Percentiles rank a stretch among this genome's conserved stretches.
phyloP scores from a whole-genome alignment of 2,113 vertebrate genomes.

The Antechinus stuartii region DNA sequence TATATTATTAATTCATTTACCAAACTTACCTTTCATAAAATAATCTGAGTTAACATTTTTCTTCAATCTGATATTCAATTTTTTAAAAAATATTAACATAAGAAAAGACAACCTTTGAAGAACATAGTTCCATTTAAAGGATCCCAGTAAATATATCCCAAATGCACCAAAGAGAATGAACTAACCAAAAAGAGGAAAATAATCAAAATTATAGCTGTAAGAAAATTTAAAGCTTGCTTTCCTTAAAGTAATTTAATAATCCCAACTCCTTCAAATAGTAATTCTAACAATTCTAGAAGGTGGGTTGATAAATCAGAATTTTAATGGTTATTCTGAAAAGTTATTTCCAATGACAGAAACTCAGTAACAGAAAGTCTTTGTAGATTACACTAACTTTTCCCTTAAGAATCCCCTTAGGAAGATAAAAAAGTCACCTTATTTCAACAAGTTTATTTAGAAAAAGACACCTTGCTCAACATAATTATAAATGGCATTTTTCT shows the following conservation, averaged over 20 bases:
- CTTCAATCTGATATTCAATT: not conserved
- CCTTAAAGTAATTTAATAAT: not conserved
- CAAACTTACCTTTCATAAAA: not conserved
- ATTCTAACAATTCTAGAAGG: not conserved
- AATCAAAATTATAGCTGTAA: not conserved
- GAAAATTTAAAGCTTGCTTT: not conserved
- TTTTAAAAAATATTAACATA: not conserved
- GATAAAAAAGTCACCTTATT: not conserved
- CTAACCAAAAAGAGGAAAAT: slow-evolving; percentile 8
- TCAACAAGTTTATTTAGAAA: slow-evolving; percentile 23
- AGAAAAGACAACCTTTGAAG: not conserved
- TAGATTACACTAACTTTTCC: slow-evolving; percentile 15
- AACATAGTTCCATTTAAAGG: not conserved
- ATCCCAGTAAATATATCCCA: not conserved
- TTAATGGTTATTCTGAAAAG: not conserved
- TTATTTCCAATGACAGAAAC: slow-evolving; percentile 13
- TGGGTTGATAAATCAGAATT: not conserved
- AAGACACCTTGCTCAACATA: slow-evolving; percentile 24
- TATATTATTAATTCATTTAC: not conserved
- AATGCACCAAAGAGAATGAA: not conserved
- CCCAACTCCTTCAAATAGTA: slow-evolving; percentile 7
- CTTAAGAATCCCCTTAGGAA: not conserved
- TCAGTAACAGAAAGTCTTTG: not conserved
- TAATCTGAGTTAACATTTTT: not conserved
- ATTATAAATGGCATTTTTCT: slow-evolving; percentile 28